These are phyloP conservation scores for Himalopsyche phryganea DNA, from an alignment of 1,140 invertebrate genomes.

Conservation along the genomic window DNA sequence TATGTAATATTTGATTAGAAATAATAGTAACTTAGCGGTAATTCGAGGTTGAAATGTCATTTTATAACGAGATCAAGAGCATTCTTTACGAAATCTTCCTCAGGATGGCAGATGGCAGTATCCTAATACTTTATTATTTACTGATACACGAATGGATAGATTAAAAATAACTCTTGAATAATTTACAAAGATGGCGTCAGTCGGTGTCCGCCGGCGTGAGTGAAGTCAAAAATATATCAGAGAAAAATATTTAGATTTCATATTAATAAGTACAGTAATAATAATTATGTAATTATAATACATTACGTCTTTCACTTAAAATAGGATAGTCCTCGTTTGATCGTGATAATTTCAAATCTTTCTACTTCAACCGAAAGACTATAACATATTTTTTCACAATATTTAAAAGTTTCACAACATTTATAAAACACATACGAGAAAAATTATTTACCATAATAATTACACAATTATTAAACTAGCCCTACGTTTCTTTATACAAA, in stretches of 20 bases:
- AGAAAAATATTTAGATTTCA: constrained; percentile 13
- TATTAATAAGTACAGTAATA: no score
- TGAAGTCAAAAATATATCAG: constrained; percentile 20
- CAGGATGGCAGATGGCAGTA: no score
- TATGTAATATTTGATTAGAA: no score
- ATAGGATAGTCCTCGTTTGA: constrained; percentile 18
- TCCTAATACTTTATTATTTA: no score
- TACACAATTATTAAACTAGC: constrained; percentile 8
- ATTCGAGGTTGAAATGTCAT: no score
- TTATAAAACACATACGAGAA: constrained; percentile 25
- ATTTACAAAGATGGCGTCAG: no score
- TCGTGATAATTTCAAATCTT: constrained; percentile 17
- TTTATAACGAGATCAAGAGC: no score
- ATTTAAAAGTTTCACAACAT: constrained; percentile 27
- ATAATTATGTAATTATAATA: no score
- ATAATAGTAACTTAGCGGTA: no score
- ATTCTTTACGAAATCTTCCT: no score
- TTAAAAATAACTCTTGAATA: no score
- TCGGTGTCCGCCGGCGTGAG: not conserved
- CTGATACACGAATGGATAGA: no score
- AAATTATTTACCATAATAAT: constrained; percentile 1
- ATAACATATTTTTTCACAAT: constrained; percentile 19
- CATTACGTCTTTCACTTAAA: constrained; percentile 11
- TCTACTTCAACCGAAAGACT: constrained; percentile 3
- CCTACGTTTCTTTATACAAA: constrained; percentile 6